Evolutionary conservation across 1,140 invertebrate species (phyloP), one percentile per base, ranked within the genome.

Genomic region (Drosophila nebulosa): DNA sequence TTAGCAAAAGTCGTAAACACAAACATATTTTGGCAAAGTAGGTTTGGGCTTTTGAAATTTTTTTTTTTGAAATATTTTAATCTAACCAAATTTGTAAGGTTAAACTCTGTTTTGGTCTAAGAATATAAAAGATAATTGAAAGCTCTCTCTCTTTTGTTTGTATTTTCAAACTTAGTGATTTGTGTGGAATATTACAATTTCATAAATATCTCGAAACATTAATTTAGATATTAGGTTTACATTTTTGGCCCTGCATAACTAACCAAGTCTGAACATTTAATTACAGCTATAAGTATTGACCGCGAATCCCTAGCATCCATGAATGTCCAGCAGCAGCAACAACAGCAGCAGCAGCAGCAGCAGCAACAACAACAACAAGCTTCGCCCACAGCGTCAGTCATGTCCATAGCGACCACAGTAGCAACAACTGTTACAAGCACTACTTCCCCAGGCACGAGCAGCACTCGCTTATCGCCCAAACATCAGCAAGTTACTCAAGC

Each of bases 271-370:
- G 53, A 6, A 32, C 42, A 16, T 39, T 14, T 12, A 24, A 52
- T 30, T 9, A 39, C 50, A 90, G 89, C 89, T 52, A 86, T 90
- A 14, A 91, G 90, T 58, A 53, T 91, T 62, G 90, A 91, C 76
- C 90, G 90, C 46, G 90, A 91, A 69, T 91, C 90, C 14, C 64
- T 90, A 9, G 81, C 89, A 16, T 85, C 90, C n/a, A 51, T 78
- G 53, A 86, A 85, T 68, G 74, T 71, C 7, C 83, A 80, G 22
- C 75, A 66, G 14, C 83, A 64, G 18, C 68, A 63, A 0, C 66
- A 77, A 21, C 64, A 58, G 10, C 78, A 75, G 12, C 46, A 55
- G 2, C 76, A 83, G n/a, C 60, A 60, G 4, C 78, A 68, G 14
- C 79, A 74, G 14, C 66, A 73, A 51, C 65, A 60, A 9, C 78